Conservation (phyloP, 2,888 invertebrate genomes). For the Polymixis lichenea region DNA sequence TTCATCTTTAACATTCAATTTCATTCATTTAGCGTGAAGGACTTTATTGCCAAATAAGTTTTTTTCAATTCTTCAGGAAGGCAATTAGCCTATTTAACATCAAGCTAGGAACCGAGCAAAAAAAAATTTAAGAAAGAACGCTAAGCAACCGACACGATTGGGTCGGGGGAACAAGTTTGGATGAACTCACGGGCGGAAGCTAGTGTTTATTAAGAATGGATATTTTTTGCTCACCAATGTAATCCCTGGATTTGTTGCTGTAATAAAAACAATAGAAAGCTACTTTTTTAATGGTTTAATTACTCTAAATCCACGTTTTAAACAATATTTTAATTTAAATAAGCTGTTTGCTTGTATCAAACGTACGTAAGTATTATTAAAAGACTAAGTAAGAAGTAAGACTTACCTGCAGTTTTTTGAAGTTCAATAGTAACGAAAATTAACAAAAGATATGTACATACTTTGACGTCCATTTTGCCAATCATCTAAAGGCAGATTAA, state of each 20-base stretch:
- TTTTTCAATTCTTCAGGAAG: too few species aligned
- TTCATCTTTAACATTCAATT: too few species aligned
- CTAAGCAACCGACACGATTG: too few species aligned
- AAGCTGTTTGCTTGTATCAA: neutral
- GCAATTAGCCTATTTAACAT: too few species aligned
- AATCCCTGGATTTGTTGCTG: slow-evolving; percentile 5
- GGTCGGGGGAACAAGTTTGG: too few species aligned
- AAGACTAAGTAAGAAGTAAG: neutral
- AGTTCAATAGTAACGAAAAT: neutral
- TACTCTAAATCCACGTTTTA: neutral
- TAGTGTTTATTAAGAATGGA: neutral
- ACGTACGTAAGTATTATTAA: neutral
- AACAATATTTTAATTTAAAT: neutral
- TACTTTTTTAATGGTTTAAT: neutral
- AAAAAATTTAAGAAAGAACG: too few species aligned
- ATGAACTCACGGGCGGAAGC: too few species aligned
- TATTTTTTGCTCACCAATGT: slow-evolving; percentile 7
- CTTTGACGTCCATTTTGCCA: slow-evolving; percentile 22
- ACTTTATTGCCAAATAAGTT: too few species aligned
- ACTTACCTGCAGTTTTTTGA: slow-evolving; percentile 15
- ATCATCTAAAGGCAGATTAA: neutral
- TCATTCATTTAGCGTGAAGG: too few species aligned
- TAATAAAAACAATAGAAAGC: neutral
- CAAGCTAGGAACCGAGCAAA: too few species aligned
- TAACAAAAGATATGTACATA: neutral